phyloP scores from a whole-genome alignment of 2,888 invertebrate species.

The Trachelus iudaicus region DNA sequence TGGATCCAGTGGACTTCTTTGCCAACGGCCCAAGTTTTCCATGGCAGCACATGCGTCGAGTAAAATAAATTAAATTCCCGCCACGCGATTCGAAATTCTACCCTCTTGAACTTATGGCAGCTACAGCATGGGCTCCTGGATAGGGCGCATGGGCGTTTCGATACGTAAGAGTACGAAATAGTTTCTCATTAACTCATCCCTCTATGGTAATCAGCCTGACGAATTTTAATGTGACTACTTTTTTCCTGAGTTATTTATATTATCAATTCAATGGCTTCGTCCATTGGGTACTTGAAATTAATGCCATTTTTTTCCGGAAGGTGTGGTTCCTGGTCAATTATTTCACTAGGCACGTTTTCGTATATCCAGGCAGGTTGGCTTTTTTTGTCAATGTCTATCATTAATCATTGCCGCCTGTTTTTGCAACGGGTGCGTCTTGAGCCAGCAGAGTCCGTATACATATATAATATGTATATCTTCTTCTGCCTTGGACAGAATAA shows the following conservation, averaged over 20 bases:
- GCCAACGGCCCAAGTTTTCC: constrained; percentile 14
- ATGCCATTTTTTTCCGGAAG: no score
- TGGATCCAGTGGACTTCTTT: constrained; percentile 22
- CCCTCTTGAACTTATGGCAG: neutral
- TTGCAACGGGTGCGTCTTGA: constrained; percentile 3
- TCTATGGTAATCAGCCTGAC: no score
- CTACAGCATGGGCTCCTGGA: neutral
- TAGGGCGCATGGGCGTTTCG: no score
- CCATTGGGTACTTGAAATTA: no score
- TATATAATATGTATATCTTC: neutral
- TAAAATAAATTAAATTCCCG: constrained; percentile 34
- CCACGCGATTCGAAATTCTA: constrained; percentile 6
- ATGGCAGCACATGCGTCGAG: constrained; percentile 26
- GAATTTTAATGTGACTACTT: no score
- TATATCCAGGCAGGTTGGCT: constrained; percentile 7
- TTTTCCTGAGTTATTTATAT: no score
- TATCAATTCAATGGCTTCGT: no score
- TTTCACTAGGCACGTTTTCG: no score
- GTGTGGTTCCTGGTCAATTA: no score
- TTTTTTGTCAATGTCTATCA: constrained; percentile 12
- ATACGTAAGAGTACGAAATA: no score
- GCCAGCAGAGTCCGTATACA: neutral
- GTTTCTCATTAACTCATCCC: no score
- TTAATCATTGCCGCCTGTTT: constrained; percentile 15
- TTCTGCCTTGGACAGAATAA: no score